A percentile compares a stretch with the other conserved stretches of the same genome.
These are phyloP conservation scores for Graptemys geographica DNA, from an alignment of 2,797 vertebrate species.

Conservation along the genomic window DNA sequence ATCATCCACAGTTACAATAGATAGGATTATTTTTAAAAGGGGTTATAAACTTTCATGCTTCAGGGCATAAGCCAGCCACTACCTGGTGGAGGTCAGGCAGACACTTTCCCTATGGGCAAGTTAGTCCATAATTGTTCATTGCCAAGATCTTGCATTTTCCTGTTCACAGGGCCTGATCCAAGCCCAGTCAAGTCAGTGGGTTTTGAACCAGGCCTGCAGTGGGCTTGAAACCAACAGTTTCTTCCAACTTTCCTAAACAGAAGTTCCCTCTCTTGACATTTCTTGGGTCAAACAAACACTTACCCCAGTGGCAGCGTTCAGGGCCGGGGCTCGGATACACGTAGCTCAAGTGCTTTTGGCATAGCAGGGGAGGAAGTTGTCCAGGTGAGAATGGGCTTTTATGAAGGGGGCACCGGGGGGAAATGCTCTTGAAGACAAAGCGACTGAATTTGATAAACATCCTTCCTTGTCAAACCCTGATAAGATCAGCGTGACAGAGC, in stretches of 20 bases:
- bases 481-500: neutral
- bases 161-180: neutral
- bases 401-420: neutral
- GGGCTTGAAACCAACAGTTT: slow-evolving; percentile 9
- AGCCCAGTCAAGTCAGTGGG: neutral
- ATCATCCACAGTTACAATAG: neutral
- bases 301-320: slow-evolving; percentile 65
- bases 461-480: slow-evolving; percentile 47
- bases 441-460: slow-evolving; percentile 65
- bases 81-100: neutral
- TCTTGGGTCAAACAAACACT: slow-evolving; percentile 69
- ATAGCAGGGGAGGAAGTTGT: slow-evolving; percentile 65
- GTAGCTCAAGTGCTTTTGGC: slow-evolving; percentile 46
- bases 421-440: slow-evolving; percentile 54
- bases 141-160: neutral
- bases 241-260: slow-evolving; percentile 21
- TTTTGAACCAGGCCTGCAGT: neutral
- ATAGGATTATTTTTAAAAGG: neutral
- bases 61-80: neutral
- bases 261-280: slow-evolving; percentile 59
- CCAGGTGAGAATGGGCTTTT: slow-evolving; percentile 29
- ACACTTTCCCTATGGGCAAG: neutral
- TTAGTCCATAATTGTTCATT: neutral
- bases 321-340: slow-evolving; percentile 26
- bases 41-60: neutral